A percentile compares a stretch with the other conserved stretches of the same genome.
Conservation (phyloP, 2,888 invertebrate genomes). For the Thereva nobilitata region DNA sequence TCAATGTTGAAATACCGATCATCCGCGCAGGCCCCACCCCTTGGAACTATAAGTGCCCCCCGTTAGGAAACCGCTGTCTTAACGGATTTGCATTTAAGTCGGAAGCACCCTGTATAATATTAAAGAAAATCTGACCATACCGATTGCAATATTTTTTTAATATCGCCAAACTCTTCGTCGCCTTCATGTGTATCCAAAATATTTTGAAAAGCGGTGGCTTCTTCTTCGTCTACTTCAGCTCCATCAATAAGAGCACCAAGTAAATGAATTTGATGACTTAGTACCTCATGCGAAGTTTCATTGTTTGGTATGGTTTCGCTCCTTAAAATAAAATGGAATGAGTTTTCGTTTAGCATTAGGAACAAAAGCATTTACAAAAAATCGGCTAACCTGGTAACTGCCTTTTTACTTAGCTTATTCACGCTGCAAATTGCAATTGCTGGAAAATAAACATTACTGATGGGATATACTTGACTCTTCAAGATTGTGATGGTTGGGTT, state of each 20-base stretch:
- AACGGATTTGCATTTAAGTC: no score
- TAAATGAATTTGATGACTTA: slow-evolving; percentile 34
- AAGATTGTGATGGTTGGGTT: slow-evolving; percentile 60
- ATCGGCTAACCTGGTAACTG: slow-evolving; percentile 52
- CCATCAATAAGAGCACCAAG: slow-evolving; percentile 45
- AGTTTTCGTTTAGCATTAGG: neutral
- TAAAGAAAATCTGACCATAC: slow-evolving; percentile 14
- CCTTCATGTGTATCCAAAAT: slow-evolving; percentile 46
- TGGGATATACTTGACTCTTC: slow-evolving; percentile 60
- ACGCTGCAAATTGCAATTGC: slow-evolving; percentile 63
- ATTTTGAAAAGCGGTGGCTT: slow-evolving; percentile 46
- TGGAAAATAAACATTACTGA: slow-evolving; percentile 62
- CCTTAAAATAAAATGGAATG: slow-evolving; percentile 12
- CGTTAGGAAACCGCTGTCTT: no score
- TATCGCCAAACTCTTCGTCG: slow-evolving; percentile 47
- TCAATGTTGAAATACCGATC: no score
- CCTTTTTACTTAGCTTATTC: slow-evolving; percentile 62
- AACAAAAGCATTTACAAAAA: slow-evolving; percentile 54
- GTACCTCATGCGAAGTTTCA: slow-evolving; percentile 13
- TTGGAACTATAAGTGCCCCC: no score
- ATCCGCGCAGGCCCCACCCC: no score
- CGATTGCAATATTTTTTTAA: slow-evolving; percentile 47
- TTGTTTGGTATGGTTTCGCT: slow-evolving; percentile 21
- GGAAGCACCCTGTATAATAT: no score
- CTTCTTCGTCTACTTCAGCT: slow-evolving; percentile 40